These are phyloP conservation scores for Coregonus suidteri DNA, from an alignment of 2,797 vertebrate genomes.

Conservation along the genomic window DNA sequence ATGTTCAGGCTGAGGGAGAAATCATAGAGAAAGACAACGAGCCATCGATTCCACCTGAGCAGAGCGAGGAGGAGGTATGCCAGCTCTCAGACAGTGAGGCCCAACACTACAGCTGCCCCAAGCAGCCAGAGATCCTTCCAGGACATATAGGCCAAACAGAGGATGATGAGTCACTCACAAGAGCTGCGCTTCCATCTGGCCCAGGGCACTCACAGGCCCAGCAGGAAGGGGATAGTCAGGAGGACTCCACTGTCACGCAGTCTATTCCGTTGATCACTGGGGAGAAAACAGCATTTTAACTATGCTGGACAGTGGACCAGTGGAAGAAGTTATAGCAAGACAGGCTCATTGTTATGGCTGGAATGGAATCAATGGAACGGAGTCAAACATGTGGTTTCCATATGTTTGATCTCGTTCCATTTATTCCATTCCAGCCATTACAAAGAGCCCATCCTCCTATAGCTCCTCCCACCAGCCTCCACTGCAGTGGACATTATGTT, in stretches of 20 bases:
- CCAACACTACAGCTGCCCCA: slow-evolving; percentile 14
- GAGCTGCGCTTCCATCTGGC: slow-evolving; percentile 44
- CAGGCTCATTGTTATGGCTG: no score
- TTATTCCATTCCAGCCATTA: no score
- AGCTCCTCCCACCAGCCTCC: no score
- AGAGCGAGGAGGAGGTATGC: slow-evolving; percentile 24
- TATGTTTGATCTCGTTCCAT: no score
- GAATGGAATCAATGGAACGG: no score
- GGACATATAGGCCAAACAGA: slow-evolving; percentile 25
- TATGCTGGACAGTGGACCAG: neutral
- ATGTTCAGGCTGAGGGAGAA: slow-evolving; percentile 31
- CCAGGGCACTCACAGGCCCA: slow-evolving; percentile 35
- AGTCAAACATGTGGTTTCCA: no score
- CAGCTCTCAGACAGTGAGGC: slow-evolving; percentile 31
- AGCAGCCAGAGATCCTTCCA: slow-evolving; percentile 34
- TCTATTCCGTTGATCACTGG: slow-evolving; percentile 71
- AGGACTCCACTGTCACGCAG: slow-evolving; percentile 55
- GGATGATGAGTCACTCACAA: slow-evolving; percentile 34
- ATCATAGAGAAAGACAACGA: slow-evolving; percentile 48
- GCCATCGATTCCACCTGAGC: slow-evolving; percentile 42
- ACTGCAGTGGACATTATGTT: slow-evolving; percentile 5
- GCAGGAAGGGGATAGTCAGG: slow-evolving; percentile 62
- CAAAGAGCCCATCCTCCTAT: no score
- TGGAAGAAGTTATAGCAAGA: no score
- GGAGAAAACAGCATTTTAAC: slow-evolving; percentile 78